Percentiles rank a stretch among this genome's conserved stretches.
These are phyloP conservation scores for Gopherus evgoodei DNA, from an alignment of 2,113 vertebrate species.

Conservation along the genomic window DNA sequence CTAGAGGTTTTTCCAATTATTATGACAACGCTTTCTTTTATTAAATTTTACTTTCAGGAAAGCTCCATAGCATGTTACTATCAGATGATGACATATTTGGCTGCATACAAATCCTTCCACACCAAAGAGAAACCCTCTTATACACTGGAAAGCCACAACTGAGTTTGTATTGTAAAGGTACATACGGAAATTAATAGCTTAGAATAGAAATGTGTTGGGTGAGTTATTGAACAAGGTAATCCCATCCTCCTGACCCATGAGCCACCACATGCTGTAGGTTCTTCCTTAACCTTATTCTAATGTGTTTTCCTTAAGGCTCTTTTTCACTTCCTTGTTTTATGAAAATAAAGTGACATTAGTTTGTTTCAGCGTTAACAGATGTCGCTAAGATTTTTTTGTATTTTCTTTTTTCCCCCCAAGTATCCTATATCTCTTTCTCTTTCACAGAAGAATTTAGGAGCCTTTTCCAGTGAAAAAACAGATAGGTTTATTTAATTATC, in stretches of 20 bases:
- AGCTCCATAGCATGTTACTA: slow-evolving; percentile 51
- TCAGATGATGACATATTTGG: slow-evolving; percentile 54
- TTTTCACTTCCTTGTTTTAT: slow-evolving; percentile 73
- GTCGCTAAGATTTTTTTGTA: slow-evolving; percentile 59
- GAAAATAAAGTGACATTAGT: slow-evolving; percentile 74
- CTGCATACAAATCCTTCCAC: slow-evolving; percentile 64
- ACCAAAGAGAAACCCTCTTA: slow-evolving; percentile 61
- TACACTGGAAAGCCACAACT: slow-evolving; percentile 31
- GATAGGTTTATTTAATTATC: background rate
- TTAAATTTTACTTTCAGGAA: slow-evolving; percentile 69
- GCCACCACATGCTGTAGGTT: slow-evolving; percentile 19
- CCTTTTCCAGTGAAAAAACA: background rate
- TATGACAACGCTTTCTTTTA: slow-evolving; percentile 67
- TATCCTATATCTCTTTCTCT: slow-evolving; percentile 46
- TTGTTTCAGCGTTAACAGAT: slow-evolving; percentile 70
- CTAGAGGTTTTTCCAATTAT: slow-evolving; percentile 43
- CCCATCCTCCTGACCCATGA: slow-evolving; percentile 28
- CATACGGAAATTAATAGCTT: slow-evolving; percentile 67
- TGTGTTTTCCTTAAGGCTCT: slow-evolving; percentile 74
- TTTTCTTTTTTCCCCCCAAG: background rate
- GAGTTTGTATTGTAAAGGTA: slow-evolving; percentile 53
- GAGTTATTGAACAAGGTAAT: slow-evolving; percentile 40
- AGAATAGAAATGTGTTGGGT: slow-evolving; percentile 51
- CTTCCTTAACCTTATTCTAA: slow-evolving; percentile 62
- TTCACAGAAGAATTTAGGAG: slow-evolving; percentile 17